Evolutionary conservation across 2,888 invertebrate species (phyloP), one percentile per base, ranked within the genome.

Genomic region (Harpalus rubripes): DNA sequence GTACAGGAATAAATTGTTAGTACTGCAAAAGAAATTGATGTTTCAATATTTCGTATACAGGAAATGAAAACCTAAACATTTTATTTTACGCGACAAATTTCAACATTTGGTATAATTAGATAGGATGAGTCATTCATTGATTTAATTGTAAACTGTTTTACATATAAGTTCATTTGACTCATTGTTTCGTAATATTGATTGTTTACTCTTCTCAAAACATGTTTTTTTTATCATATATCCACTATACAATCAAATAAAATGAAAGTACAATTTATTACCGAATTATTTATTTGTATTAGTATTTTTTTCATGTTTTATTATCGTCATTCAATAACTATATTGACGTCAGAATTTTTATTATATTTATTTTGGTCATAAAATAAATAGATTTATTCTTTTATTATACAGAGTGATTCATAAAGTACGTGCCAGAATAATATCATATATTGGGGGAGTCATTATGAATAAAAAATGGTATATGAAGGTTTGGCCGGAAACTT

Each of bases 1-100:
- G 72, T 74, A 44, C 44, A 44, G 44, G 72, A 74, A 74, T 74
- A 74, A 74, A 74, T 26, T 44, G 72, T 74, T 74, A 44, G 68
- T 68, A n/a, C 6, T 68, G 39, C 16, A 68, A 68, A 68, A 32
- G 41, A 74, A 44, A 74, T 74, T 44, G 72, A 74, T 74, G 72
- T 74, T 74, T 74, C 52, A 74, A 74, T 74, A 74, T 44, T 74
- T 74, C 63, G 15, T 39, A 39, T n/a, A 68, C 32, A 68, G 68
- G 68, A 68, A 68, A 68, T n/a, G 68, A 15, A 59, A 68, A 68
- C 32, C 68, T 7, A 68, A 68, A 68, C 68, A 68, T 68, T 68
- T 63, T 12, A 26, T 63, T 63, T 68, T 68, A 39, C 39, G 26
- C 32, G 39, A 15, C 15, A 16, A 63, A 63, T 22, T 59, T 59